A percentile compares a stretch with the other conserved stretches of the same genome.
Evolutionary conservation across 2,113 vertebrate species (phyloP).

Genomic region (Odontesthes bonariensis): DNA sequence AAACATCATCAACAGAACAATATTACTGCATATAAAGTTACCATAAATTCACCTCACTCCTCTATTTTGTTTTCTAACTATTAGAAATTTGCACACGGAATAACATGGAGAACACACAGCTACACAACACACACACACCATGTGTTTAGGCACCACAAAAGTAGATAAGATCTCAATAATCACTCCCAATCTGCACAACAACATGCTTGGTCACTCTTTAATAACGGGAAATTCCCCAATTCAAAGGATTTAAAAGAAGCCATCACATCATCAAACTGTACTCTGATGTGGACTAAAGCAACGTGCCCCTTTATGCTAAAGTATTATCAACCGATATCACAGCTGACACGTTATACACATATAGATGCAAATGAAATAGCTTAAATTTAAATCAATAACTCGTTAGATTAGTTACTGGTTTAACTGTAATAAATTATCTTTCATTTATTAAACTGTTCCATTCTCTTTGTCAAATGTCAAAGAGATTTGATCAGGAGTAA

Average conservation of each 20-base stretch:
- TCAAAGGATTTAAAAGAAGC: slow-evolving; percentile 5
- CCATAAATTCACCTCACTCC: background rate
- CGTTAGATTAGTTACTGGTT: too few relatives aligned
- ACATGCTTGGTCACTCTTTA: background rate
- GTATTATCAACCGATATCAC: too few relatives aligned
- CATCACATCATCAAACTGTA: background rate
- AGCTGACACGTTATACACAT: background rate
- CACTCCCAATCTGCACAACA: background rate
- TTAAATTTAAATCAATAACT: too few relatives aligned
- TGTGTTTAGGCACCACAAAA: background rate
- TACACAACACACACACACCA: background rate
- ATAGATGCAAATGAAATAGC: background rate
- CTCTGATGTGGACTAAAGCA: background rate
- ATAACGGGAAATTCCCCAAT: background rate
- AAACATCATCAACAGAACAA: too few relatives aligned
- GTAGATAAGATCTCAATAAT: slow-evolving; percentile 16
- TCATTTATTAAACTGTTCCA: too few relatives aligned
- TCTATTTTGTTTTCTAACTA: background rate
- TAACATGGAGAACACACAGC: background rate
- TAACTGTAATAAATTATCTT: too few relatives aligned
- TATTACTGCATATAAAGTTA: background rate
- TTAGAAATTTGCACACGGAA: too few relatives aligned
- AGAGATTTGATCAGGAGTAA: too few relatives aligned
- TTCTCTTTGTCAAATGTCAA: too few relatives aligned
- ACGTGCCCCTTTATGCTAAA: background rate